A percentile compares a stretch with the other conserved stretches of the same genome.
phyloP scores from a whole-genome alignment of 1,140 invertebrate species.

The Drosophila erecta region DNA sequence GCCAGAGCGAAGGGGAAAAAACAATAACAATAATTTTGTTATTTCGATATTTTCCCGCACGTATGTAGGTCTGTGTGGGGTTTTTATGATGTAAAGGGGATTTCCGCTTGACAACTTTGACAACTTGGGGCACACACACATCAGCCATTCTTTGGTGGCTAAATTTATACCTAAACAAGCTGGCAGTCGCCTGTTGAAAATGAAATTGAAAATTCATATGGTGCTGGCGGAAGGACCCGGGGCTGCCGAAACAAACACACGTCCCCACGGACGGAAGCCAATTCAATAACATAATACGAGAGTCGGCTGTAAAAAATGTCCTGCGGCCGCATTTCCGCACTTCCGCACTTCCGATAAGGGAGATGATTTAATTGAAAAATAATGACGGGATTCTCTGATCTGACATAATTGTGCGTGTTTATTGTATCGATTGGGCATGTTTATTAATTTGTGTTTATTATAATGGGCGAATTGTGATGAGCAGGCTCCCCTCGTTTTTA shows the following conservation, averaged over 20 bases:
- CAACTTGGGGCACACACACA: slow-evolving; percentile 59
- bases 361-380: slow-evolving; percentile 59
- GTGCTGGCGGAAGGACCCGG: slow-evolving; percentile 32
- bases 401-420: slow-evolving; percentile 35
- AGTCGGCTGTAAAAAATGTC: slow-evolving; percentile 59
- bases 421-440: slow-evolving; percentile 31
- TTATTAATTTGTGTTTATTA: slow-evolving; percentile 63
- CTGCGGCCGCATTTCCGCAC: slow-evolving; percentile 39
- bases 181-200: slow-evolving; percentile 63
- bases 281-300: slow-evolving; percentile 72
- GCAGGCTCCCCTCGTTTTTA: neutral
- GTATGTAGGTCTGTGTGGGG: slow-evolving; percentile 46
- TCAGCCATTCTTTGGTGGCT: slow-evolving; percentile 37
- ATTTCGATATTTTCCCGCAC: slow-evolving; percentile 78
- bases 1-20: slow-evolving; percentile 23
- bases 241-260: slow-evolving; percentile 9
- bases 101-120: slow-evolving; percentile 83
- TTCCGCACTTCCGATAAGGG: slow-evolving; percentile 10
- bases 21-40: slow-evolving; percentile 84
- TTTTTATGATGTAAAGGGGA: slow-evolving; percentile 76
- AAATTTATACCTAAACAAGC: slow-evolving; percentile 63
- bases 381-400: slow-evolving; percentile 39
- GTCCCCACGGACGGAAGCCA: slow-evolving; percentile 31
- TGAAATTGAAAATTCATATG: slow-evolving; percentile 81
- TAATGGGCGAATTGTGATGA: slow-evolving; percentile 18